A percentile compares a stretch with the other conserved stretches of the same genome.
These are phyloP conservation scores for Stichopus chloronotus DNA, from an alignment of 35 echinoderm and acorn worm species.

Conservation along the genomic window DNA sequence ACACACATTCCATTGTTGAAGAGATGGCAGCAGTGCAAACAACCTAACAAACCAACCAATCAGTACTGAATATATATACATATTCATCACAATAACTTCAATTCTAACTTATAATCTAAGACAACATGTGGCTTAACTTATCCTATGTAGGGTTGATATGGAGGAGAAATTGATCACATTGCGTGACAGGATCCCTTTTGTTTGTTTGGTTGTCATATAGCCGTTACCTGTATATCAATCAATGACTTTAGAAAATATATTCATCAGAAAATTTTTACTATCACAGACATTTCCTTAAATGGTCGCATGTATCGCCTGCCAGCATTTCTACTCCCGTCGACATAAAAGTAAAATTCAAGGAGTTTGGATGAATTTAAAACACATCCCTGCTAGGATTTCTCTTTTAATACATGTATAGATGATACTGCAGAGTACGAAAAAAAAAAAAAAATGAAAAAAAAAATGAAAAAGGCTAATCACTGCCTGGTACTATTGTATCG, in stretches of 20 bases:
- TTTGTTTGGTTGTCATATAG: not conserved
- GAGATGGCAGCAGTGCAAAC: too few relatives aligned
- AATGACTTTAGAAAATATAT: not conserved
- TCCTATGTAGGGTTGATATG: too few relatives aligned
- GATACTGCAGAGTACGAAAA: not conserved
- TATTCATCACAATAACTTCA: too few relatives aligned
- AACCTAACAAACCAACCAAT: too few relatives aligned
- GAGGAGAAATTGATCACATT: too few relatives aligned
- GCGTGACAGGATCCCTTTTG: too few relatives aligned
- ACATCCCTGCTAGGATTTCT: not conserved
- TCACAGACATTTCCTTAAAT: not conserved
- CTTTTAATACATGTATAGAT: not conserved
- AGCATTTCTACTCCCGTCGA: not conserved
- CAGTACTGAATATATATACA: too few relatives aligned
- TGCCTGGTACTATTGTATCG: not conserved
- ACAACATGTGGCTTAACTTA: too few relatives aligned
- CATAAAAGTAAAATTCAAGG: not conserved
- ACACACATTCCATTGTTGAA: too few relatives aligned
- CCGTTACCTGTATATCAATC: not conserved
- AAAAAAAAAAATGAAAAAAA: too few relatives aligned
- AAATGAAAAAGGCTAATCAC: not conserved
- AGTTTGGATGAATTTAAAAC: not conserved
- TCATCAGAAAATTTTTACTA: not conserved
- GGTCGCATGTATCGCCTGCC: not conserved
- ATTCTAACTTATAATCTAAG: too few relatives aligned